phyloP scores from a whole-genome alignment of 2,113 vertebrate species.

The Ceyx margarethae region DNA sequence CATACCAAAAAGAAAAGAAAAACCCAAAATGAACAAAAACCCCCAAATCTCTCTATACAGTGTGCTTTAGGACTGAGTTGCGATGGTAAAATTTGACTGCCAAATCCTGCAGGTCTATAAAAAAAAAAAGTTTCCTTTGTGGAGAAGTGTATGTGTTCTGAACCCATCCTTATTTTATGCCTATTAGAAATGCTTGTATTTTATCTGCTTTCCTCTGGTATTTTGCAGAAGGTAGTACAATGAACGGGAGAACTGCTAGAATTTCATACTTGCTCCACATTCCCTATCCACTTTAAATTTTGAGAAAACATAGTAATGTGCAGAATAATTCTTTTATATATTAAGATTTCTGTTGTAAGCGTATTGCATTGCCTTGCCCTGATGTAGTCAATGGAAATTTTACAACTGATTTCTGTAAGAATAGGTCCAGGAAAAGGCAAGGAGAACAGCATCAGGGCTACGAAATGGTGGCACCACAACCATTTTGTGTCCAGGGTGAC shows the following conservation, averaged over 20 bases:
- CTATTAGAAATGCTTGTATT: background rate
- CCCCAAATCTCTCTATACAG: background rate
- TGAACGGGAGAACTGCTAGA: background rate
- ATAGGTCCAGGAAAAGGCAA: background rate
- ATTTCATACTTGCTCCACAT: background rate
- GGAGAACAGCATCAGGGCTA: fast-evolving
- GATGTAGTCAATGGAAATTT: background rate
- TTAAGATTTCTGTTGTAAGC: background rate
- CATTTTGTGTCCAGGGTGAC: background rate
- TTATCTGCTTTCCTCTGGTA: background rate
- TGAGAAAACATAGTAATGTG: background rate
- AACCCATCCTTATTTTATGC: background rate
- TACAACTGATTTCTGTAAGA: fast-evolving
- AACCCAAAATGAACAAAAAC: no score
- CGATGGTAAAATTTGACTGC: background rate
- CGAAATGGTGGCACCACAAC: background rate
- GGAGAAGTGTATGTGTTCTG: background rate
- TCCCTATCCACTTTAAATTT: background rate
- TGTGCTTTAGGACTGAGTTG: background rate
- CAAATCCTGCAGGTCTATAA: background rate
- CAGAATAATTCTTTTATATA: background rate
- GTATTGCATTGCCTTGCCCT: background rate
- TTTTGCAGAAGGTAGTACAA: background rate
- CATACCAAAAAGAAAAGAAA: no score
- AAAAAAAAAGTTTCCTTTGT: background rate